phyloP scores from a whole-genome alignment of 2,113 vertebrate genomes.

The Octodon degus region DNA sequence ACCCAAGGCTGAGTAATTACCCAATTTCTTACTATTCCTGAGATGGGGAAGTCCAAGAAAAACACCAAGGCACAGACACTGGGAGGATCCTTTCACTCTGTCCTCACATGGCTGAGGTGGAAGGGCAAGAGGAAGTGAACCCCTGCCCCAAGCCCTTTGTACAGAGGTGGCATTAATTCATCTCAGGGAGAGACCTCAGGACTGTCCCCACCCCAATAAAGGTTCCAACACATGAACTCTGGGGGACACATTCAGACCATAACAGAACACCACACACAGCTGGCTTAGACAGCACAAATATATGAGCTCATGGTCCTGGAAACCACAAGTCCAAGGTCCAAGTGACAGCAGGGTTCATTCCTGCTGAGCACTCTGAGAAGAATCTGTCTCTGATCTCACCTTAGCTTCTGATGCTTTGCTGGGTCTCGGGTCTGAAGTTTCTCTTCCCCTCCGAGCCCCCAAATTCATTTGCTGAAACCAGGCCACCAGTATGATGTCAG shows the following conservation, averaged over 20 bases:
- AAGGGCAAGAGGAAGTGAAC: not conserved
- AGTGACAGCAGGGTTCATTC: not conserved
- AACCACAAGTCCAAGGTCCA: not conserved
- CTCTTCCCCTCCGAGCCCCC: too few relatives aligned
- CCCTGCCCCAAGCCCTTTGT: not conserved
- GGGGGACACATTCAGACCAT: not conserved
- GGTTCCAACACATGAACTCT: not conserved
- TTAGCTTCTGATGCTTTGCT: not conserved
- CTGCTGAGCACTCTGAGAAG: not conserved
- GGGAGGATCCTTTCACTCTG: not conserved
- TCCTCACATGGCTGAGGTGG: not conserved
- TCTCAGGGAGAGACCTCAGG: not conserved
- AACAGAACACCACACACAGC: not conserved
- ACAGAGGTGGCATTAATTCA: too few relatives aligned
- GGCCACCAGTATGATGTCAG: not conserved
- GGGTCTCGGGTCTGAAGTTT: not conserved
- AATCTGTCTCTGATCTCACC: not conserved
- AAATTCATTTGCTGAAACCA: not conserved
- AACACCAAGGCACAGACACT: not conserved
- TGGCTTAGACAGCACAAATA: not conserved
- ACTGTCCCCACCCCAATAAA: not conserved
- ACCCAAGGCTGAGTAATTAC: not conserved
- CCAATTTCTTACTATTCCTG: not conserved
- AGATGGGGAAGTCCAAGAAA: not conserved
- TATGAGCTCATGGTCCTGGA: not conserved